Base-by-base conservation (phyloP, 2,797 vertebrate genomes). In the Kryptopterus vitreolus region DNA sequence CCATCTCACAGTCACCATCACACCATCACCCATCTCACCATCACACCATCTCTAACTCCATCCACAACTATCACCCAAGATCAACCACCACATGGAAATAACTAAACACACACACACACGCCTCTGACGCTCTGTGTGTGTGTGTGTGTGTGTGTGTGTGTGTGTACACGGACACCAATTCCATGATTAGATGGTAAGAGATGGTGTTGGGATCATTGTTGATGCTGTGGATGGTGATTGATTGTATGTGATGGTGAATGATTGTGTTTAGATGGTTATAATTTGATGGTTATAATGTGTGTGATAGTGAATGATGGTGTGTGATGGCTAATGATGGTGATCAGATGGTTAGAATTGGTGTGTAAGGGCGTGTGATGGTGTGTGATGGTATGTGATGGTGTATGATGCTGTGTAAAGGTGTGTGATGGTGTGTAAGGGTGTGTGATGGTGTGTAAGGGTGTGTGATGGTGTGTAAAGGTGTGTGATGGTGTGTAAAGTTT, bases 71-170 rank as follows among this genome's bases (percentile, higher is more conserved):
- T n/a, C 52, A 55, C 50, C 50, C 6, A 3, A 69, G 24, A 48
- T 24, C 46, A 69, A 9, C 15, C 11, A 12, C 59, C 43, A 43
- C 35, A 38, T 1, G 15, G 22, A 66, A 43, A 43, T 43, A 4
- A 46, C 1, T n/a, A n/a, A n/a, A n/a, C 12, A 12, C 4, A 22
- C 43, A 35, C 43, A n/a, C 12, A 12, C 4, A 22, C 43, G 63
- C 43, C 38, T 46, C 38, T 68, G 11, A n/a, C n/a, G n/a, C n/a
- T 46, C 22, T 24, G 65, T 43, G 65, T 66, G 38, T 43, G 33
- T 43, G 22, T 13, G 35, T 66, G 63, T 66, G 65, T 46, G 65
- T 68, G 22, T 46, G 38, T 24, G 65, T 43, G 63, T 66, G 38
- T 43, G 33, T 43, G 35, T 24, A 31, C 11, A 3, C 20, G 15